Evolutionary conservation across 2,888 invertebrate genomes (phyloP).

Genomic region (Enchytraeus crypticus): DNA sequence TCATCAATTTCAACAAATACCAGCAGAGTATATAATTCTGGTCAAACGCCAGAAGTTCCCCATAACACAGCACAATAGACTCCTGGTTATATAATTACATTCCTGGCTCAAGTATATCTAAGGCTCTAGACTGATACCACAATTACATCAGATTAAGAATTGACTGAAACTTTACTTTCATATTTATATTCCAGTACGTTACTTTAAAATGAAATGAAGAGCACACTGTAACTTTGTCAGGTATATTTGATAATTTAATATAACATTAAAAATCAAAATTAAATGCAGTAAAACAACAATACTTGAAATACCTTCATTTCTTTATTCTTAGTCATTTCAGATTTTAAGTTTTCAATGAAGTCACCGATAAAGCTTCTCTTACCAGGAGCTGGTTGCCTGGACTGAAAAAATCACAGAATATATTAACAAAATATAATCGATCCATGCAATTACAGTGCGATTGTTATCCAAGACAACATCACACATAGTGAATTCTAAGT

Average conservation of each 20-base stretch:
- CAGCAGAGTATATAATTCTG: too few relatives aligned
- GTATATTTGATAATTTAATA: not conserved
- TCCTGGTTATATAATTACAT: too few relatives aligned
- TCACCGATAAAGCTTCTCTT: conserved; percentile 64
- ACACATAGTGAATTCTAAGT: too few relatives aligned
- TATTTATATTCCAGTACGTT: not conserved
- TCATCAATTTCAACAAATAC: too few relatives aligned
- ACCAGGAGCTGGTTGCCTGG: conserved; percentile 14
- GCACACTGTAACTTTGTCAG: not conserved
- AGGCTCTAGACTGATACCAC: too few relatives aligned
- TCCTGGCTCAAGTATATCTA: too few relatives aligned
- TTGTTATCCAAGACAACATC: too few relatives aligned
- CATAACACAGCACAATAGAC: too few relatives aligned
- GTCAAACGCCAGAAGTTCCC: too few relatives aligned
- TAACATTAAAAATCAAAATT: not conserved
- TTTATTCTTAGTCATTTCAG: conserved; percentile 90
- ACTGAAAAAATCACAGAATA: conserved; percentile 5
- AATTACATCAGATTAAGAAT: not conserved
- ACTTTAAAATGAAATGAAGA: not conserved
- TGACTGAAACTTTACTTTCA: too few relatives aligned
- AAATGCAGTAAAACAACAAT: not conserved
- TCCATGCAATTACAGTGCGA: too few relatives aligned
- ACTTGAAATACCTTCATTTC: conserved; percentile 72
- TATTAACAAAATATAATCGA: not conserved
- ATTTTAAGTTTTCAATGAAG: conserved; percentile 80